Conservation (phyloP, 2,113 vertebrate genomes). For the Uria aalge region DNA sequence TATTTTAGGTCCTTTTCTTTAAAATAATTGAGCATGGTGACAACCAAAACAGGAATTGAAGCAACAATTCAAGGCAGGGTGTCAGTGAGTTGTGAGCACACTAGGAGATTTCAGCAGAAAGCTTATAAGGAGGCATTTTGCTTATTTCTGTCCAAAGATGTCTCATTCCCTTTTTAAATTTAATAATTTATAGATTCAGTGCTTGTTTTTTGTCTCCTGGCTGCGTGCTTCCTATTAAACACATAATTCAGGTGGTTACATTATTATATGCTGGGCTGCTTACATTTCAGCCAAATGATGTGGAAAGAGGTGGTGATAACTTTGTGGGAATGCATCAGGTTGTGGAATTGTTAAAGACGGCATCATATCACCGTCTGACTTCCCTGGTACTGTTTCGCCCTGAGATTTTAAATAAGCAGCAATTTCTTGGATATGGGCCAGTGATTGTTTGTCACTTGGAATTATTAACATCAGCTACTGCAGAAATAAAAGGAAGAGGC, state of each 20-base stretch:
- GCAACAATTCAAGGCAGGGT: slow-evolving; percentile 44
- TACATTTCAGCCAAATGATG: background rate
- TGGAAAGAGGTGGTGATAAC: background rate
- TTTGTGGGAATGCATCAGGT: background rate
- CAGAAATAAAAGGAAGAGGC: background rate
- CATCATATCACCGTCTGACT: background rate
- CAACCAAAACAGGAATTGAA: slow-evolving; percentile 58
- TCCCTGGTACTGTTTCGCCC: background rate
- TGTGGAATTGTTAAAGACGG: background rate
- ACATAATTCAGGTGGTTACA: slow-evolving; percentile 36
- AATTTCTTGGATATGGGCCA: background rate
- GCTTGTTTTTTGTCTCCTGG: background rate
- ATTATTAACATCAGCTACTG: background rate
- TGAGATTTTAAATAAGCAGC: background rate
- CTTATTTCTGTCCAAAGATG: background rate
- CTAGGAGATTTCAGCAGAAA: slow-evolving; percentile 9
- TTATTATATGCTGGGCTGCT: background rate
- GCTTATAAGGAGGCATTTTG: background rate
- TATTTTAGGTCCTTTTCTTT: slow-evolving; percentile 24
- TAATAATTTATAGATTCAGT: slow-evolving; percentile 42
- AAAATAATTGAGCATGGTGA: slow-evolving; percentile 48
- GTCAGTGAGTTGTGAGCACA: background rate
- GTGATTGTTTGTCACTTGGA: background rate
- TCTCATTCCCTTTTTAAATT: background rate
- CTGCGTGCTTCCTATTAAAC: slow-evolving; percentile 38